Conservation (phyloP, 2,797 vertebrate genomes). For the Pitangus sulphuratus region DNA sequence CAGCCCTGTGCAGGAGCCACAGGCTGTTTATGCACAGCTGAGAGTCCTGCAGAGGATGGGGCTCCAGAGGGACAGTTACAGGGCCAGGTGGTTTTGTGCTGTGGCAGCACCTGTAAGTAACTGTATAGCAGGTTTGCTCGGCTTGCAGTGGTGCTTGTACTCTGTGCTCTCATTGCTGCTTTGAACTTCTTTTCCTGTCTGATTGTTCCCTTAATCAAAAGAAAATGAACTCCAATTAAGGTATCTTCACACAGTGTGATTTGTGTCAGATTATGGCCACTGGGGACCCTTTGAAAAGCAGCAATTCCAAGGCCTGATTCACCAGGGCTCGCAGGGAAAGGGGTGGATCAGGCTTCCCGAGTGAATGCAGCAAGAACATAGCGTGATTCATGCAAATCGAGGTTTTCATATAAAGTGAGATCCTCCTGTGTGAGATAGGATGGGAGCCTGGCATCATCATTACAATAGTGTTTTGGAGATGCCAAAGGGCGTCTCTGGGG, state of each 20-base stretch:
- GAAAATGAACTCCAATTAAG: not conserved
- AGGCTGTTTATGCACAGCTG: rapidly evolving
- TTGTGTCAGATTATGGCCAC: not conserved
- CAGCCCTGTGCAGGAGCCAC: not conserved
- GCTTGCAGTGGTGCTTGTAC: rapidly evolving
- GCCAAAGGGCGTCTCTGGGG: not conserved
- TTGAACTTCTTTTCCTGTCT: not conserved
- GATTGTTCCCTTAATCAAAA: not conserved
- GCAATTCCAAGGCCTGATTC: not conserved
- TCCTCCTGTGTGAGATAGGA: not conserved
- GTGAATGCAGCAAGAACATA: rapidly evolving
- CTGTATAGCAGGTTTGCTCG: rapidly evolving
- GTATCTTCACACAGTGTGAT: not conserved
- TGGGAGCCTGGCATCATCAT: not conserved
- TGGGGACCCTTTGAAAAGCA: not conserved
- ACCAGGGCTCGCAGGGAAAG: rapidly evolving
- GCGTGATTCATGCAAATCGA: not conserved
- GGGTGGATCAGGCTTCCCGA: not conserved
- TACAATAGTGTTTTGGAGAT: not conserved
- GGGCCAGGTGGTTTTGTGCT: not conserved
- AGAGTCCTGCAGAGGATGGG: not conserved
- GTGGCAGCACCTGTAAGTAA: not conserved
- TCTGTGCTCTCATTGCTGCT: not conserved
- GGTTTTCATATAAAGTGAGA: rapidly evolving
- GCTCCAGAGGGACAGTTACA: not conserved